These are phyloP conservation scores for Vireo griseus DNA, from an alignment of 2,797 vertebrate species.

Conservation along the genomic window DNA sequence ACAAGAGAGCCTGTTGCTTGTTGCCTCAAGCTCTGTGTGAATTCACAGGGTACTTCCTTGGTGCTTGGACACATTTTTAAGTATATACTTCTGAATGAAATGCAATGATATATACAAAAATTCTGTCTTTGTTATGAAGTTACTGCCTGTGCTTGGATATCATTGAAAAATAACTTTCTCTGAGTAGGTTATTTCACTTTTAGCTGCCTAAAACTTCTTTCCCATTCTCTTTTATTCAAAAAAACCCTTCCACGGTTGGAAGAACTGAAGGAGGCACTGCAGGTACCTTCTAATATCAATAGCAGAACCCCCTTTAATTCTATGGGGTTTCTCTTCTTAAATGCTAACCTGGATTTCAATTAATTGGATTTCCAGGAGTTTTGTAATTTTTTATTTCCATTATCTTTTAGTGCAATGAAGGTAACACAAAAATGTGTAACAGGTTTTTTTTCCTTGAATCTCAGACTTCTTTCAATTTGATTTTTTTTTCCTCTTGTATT, in stretches of 20 bases:
- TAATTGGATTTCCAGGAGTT: neutral
- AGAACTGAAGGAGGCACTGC: neutral
- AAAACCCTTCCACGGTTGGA: neutral
- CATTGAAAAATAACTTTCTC: neutral
- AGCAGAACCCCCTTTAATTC: neutral
- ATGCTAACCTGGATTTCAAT: neutral
- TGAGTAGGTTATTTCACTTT: neutral
- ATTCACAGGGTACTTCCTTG: neutral
- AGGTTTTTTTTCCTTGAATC: neutral
- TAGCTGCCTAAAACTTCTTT: neutral
- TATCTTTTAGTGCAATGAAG: neutral
- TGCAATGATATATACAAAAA: neutral
- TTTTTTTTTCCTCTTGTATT: neutral
- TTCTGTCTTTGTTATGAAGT: neutral
- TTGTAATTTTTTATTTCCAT: neutral
- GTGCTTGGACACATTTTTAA: neutral
- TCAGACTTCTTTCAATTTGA: neutral
- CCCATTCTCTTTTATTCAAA: neutral
- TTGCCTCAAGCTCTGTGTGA: neutral
- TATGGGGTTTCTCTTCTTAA: neutral
- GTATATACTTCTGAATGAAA: neutral
- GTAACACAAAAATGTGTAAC: neutral
- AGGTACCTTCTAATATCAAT: neutral
- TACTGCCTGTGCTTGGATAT: neutral
- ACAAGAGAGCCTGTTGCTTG: neutral